Evolutionary conservation across 2,888 invertebrate genomes (phyloP).

Genomic region (Oeneis ivallda): DNA sequence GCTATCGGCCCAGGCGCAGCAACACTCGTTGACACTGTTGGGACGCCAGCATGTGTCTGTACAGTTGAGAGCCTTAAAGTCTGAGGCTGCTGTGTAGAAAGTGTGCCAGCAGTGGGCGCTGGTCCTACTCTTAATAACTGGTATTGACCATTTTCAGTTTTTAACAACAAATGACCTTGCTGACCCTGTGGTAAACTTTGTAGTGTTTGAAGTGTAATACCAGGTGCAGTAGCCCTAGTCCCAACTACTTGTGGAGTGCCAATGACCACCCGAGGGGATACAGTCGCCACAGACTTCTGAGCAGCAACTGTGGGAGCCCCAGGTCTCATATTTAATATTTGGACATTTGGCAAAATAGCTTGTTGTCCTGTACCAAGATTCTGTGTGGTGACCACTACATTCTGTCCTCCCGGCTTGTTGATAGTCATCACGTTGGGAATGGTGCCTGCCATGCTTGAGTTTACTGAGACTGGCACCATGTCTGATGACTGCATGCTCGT

Average conservation of each 20-base stretch:
- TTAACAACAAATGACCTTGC: slow-evolving; percentile 93
- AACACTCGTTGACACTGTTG: slow-evolving; percentile 69
- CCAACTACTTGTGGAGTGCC: slow-evolving; percentile 91
- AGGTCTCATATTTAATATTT: slow-evolving; percentile 92
- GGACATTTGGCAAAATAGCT: slow-evolving; percentile 87
- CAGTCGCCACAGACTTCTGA: slow-evolving; percentile 89
- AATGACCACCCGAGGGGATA: slow-evolving; percentile 91
- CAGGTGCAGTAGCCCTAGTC: slow-evolving; percentile 90
- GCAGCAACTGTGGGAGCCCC: slow-evolving; percentile 85
- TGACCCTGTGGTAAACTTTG: slow-evolving; percentile 93
- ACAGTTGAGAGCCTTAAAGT: slow-evolving; percentile 93
- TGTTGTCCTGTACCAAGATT: slow-evolving; percentile 84
- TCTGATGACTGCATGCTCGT: slow-evolving; percentile 69
- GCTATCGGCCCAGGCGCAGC: slow-evolving; percentile 60
- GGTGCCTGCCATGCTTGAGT: slow-evolving; percentile 80
- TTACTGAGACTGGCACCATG: slow-evolving; percentile 84
- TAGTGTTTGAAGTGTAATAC: slow-evolving; percentile 93
- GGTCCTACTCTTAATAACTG: slow-evolving; percentile 92
- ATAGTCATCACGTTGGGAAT: slow-evolving; percentile 85
- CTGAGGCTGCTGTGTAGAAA: slow-evolving; percentile 84
- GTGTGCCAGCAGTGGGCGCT: slow-evolving; percentile 83
- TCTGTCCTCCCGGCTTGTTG: slow-evolving; percentile 81
- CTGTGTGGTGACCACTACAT: slow-evolving; percentile 81
- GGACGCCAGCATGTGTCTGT: slow-evolving; percentile 83
- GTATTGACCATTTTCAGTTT: slow-evolving; percentile 98